These are phyloP conservation scores for Channa argus DNA, from an alignment of 2,113 vertebrate genomes.

Conservation along the genomic window DNA sequence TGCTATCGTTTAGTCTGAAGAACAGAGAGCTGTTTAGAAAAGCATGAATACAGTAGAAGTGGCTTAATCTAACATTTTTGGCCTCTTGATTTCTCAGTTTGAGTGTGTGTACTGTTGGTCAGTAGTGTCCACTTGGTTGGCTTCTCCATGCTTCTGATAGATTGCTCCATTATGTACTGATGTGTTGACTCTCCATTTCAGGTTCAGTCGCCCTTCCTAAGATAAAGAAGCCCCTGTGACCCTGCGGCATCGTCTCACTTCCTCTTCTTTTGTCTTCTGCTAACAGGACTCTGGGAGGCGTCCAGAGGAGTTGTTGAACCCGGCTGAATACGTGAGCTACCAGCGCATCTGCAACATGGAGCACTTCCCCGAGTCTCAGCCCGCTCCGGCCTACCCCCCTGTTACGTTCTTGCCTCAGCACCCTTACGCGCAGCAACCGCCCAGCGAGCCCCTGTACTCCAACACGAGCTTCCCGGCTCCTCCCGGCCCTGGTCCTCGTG, in stretches of 20 bases:
- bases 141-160: not conserved
- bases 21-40: too few species aligned
- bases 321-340: slow-evolving; percentile 86
- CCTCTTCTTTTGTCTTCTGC: slow-evolving; percentile 61
- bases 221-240: slow-evolving; percentile 17
- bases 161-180: slow-evolving; percentile 9
- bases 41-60: not conserved
- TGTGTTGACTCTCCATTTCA: not conserved
- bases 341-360: slow-evolving; percentile 79
- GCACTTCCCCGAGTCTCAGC: slow-evolving; percentile 79
- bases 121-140: slow-evolving; percentile 1
- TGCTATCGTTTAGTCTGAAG: too few species aligned
- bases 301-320: slow-evolving; percentile 84
- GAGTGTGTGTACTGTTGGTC: not conserved
- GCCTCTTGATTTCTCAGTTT: not conserved
- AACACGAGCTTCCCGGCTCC: slow-evolving; percentile 85
- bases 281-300: slow-evolving; percentile 86
- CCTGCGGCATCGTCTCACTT: slow-evolving; percentile 24
- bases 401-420: slow-evolving; percentile 83
- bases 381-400: slow-evolving; percentile 76
- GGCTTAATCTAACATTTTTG: not conserved
- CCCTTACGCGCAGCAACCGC: slow-evolving; percentile 79
- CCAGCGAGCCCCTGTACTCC: slow-evolving; percentile 82
- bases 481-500: slow-evolving; percentile 80
- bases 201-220: slow-evolving; percentile 8